Base-by-base conservation (phyloP, 1,140 invertebrate species). In the Caenorhabditis brenneri region DNA sequence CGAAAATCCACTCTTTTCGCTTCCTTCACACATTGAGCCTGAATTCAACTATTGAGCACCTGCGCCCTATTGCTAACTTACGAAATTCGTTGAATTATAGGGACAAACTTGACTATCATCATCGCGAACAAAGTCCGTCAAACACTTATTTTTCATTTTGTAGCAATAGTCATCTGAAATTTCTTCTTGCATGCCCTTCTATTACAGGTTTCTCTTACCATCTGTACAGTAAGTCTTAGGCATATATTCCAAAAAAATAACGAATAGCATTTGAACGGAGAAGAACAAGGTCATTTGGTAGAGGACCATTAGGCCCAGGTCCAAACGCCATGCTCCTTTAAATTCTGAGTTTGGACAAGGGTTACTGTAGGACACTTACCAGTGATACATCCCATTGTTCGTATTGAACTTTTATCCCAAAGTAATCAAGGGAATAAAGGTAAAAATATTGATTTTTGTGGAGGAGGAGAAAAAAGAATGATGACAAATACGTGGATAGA, bases 231-330 rank as follows among this genome's bases (percentile, higher is more conserved):
- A 42, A 39, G 65, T 74, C 24, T 74, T 74, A 12, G 65, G 65
- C 65, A 74, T 74, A 42, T 46, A 74, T 24, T 74, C 65, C 29
- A 74, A 15, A 74, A 74, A 74, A 42, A 42, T 74, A 7, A 42
- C 65, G 10, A 74, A 74, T 24, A 74, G 65, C 65, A 74, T 74
- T 74, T 74, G 65, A 46, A 74, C 65, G 27, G 65, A 74, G n/a
- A 74, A 74, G 65, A 74, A 74, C 12, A 74, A 36, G 12, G 65
- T 74, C 36, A 74, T 74, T 15, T 74, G 65, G n/a, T 74, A 74
- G 27, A 74, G 36, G 9, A 74, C 36, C 65, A 74, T 74, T 22
- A 74, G 36, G 4, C 65, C 65, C 4, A 74, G 16, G 36, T 74
- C 65, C 19, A 74, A 36, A 24, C 65, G 65, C 65, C 65, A 74